Percentiles rank a stretch among this genome's conserved stretches.
phyloP scores from a whole-genome alignment of 1,140 invertebrate species.

The Atta colombica region DNA sequence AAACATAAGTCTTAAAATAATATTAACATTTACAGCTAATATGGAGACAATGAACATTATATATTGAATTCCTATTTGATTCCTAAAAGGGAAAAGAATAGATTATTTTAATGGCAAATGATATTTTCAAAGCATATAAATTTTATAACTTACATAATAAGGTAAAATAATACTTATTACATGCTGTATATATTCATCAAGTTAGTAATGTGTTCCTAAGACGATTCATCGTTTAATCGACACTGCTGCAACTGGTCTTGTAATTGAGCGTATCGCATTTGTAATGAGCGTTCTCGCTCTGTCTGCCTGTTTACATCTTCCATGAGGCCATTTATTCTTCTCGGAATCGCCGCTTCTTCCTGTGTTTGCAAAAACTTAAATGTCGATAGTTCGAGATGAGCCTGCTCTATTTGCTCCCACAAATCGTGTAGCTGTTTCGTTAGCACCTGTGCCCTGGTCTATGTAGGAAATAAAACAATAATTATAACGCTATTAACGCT shows the following conservation, averaged over 20 bases:
- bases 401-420: constrained; percentile 96
- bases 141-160: constrained; percentile 10
- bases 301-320: constrained; percentile 97
- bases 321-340: constrained; percentile 94
- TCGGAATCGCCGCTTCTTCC: constrained; percentile 96
- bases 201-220: constrained; percentile 8
- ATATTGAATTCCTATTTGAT: background rate
- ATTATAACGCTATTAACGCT: constrained; percentile 6
- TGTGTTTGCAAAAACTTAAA: constrained; percentile 96
- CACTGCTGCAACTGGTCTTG: constrained; percentile 87
- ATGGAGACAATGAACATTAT: background rate
- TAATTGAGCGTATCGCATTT: constrained; percentile 92
- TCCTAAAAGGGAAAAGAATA: background rate
- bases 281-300: constrained; percentile 95
- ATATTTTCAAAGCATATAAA: constrained; percentile 9
- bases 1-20: constrained; percentile 6
- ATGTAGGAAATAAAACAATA: constrained; percentile 70
- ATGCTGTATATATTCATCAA: background rate
- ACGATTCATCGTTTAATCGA: constrained; percentile 42
- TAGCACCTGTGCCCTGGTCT: constrained; percentile 94
- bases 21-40: constrained; percentile 17
- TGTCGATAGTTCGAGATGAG: constrained; percentile 95
- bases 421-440: constrained; percentile 96
- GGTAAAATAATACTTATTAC: constrained; percentile 15
- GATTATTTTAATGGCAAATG: constrained; percentile 14